Conservation (phyloP, 1,140 invertebrate species). For the Macrobrachium nipponense region DNA sequence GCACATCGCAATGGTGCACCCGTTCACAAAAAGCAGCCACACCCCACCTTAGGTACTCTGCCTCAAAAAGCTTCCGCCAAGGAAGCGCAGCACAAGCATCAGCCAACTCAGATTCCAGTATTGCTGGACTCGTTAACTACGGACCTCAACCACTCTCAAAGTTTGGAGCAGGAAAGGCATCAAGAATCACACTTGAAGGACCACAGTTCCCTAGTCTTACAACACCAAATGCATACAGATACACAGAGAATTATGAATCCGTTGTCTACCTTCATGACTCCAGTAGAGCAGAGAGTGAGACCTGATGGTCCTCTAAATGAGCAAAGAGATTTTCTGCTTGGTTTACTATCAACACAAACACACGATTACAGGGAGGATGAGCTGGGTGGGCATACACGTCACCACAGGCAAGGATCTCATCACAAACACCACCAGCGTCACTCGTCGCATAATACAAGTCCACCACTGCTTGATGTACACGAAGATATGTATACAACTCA, state of each 20-base stretch:
- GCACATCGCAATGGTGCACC: slow-evolving; percentile 1
- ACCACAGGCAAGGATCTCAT: neutral
- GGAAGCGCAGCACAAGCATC: neutral
- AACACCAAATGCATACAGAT: too few species aligned
- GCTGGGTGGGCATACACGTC: neutral
- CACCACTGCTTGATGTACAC: neutral
- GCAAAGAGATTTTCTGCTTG: neutral
- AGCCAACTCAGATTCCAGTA: slow-evolving; percentile 6
- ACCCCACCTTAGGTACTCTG: neutral
- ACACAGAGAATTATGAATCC: neutral
- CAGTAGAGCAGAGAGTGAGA: slow-evolving; percentile 4
- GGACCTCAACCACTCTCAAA: slow-evolving; percentile 21
- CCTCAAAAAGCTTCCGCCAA: neutral
- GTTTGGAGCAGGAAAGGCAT: neutral
- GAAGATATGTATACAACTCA: neutral
- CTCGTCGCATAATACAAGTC: neutral
- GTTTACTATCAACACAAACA: neutral
- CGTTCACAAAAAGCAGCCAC: neutral
- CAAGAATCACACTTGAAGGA: too few species aligned
- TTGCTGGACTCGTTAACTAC: slow-evolving; percentile 12
- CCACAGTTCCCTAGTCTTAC: too few species aligned
- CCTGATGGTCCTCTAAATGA: neutral
- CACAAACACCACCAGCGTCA: slow-evolving; percentile 31
- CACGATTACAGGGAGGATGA: neutral
- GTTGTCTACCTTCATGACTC: neutral